Base-by-base conservation (phyloP, 2,888 invertebrate species). In the Poecilobothrus nobilitatus region DNA sequence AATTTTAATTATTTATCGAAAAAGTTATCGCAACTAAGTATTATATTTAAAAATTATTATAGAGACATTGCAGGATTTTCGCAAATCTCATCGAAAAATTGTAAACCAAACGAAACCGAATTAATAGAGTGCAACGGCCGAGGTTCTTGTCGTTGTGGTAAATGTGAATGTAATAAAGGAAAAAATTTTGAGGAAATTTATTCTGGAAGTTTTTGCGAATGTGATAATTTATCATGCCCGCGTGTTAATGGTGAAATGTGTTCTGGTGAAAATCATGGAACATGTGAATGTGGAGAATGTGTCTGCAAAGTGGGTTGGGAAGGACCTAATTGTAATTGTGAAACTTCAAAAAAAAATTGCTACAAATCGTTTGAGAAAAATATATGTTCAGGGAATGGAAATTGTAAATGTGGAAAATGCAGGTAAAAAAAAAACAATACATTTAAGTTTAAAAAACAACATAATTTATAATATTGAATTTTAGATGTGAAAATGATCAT, bases 151-250 rank as follows among this genome's bases (percentile, higher is more conserved):
- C 84, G 86, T 37, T 93, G 93, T 80, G 91, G 91, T 12, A 83
- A 85, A 71, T 93, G 93, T 78, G 85, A 86, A 67, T 92, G 92
- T 74, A 77, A 81, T 44, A 74, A 75, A 20, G 83, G 89, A 78
- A 82, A 84, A 12, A 88, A 89, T 76, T 81, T 84, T 5, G 81
- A 83, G 44, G 88, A 89, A 85, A 88, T 89, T 75, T 76, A 73
- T 72, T 67, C 87, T 41, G 93, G 93, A 0, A 85, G 86, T 70
- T 92, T 86, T 83, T 96, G 95, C 81, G 91, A 96, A 81, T 96
- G 95, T 82, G 95, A 96, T 83, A 92, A 95, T 83, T 94, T 92
- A 83, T 90, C 91, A 22, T 96, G 96, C 79, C 92, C 92, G 78
- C 88, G 91, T 75, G 87, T 87, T 83, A 88, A 86, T 82, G 91